Evolutionary conservation across 2,113 vertebrate genomes (phyloP).

Genomic region (Tricholaema leucomelas): DNA sequence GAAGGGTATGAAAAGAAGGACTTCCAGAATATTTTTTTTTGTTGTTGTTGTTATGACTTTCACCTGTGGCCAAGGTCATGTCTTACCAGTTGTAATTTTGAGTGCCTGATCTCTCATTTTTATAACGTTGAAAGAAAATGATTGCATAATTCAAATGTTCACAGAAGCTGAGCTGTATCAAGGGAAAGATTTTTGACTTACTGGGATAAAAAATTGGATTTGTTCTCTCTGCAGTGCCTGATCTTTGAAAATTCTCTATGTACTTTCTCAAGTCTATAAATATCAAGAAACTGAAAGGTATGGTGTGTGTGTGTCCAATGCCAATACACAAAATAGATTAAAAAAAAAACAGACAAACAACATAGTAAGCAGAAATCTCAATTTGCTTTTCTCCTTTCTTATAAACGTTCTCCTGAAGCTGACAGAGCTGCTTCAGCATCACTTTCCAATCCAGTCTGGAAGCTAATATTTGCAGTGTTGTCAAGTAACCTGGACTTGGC

Average conservation of each 20-base stretch:
- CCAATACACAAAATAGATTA: background rate
- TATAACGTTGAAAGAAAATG: background rate
- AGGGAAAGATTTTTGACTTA: background rate
- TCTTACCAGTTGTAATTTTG: background rate
- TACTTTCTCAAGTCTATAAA: background rate
- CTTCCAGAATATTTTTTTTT: background rate
- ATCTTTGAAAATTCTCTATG: background rate
- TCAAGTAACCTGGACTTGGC: background rate
- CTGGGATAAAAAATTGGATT: background rate
- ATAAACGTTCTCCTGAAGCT: background rate
- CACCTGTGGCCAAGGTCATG: background rate
- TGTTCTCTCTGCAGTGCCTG: background rate
- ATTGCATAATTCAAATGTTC: background rate
- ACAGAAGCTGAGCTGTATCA: background rate
- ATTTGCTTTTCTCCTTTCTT: background rate
- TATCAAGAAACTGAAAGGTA: background rate
- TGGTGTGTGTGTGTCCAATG: background rate
- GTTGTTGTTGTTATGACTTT: background rate
- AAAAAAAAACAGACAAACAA: background rate
- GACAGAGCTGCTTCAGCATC: background rate
- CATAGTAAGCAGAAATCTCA: background rate
- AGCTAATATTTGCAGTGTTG: background rate
- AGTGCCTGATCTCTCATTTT: background rate
- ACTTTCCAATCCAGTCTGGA: background rate
- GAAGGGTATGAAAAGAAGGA: background rate